Evolutionary conservation across 2,797 vertebrate species (phyloP), one percentile per base, ranked within the genome.

Genomic region (Parotocinclus haroldoi): DNA sequence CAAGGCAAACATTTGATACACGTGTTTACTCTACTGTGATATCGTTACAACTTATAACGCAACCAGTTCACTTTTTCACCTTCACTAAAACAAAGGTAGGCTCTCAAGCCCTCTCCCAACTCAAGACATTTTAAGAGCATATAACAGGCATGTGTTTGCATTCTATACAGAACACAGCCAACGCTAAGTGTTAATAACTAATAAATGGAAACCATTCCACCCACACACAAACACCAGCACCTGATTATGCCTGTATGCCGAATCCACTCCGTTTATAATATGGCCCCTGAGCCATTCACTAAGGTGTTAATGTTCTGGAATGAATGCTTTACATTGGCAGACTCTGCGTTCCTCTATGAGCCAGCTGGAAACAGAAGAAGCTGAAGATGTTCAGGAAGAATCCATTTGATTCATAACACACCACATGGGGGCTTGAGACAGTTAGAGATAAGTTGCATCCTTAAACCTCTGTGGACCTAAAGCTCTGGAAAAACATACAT

Each of bases 11-110:
- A n/a, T n/a, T n/a, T n/a, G n/a, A n/a, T n/a, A n/a, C n/a, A n/a
- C n/a, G n/a, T n/a, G n/a, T n/a, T n/a, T n/a, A n/a, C n/a, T n/a
- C n/a, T n/a, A n/a, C n/a, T n/a, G n/a, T n/a, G n/a, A n/a, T n/a
- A n/a, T n/a, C n/a, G n/a, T n/a, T n/a, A n/a, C n/a, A n/a, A n/a
- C n/a, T n/a, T n/a, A n/a, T n/a, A n/a, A n/a, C 38, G 19, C 58
- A 58, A 55, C 50, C 19, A 56, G 48, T 65, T 45, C 40, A 3
- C 14, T 78, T 75, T 12, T 65, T 79, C 84, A 80, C 82, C 78
- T 80, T 81, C 79, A 75, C 84, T 85, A 83, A 87, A 79, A 85
- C 85, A 78, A 82, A 88, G 76, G 86, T 62, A 52, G 70, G 79
- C 79, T 84, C 84, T 87, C 82, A 83, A 76, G 60, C 79, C 80